These are phyloP conservation scores for Harpalus rufipes DNA, from an alignment of 2,888 invertebrate species.

Conservation along the genomic window DNA sequence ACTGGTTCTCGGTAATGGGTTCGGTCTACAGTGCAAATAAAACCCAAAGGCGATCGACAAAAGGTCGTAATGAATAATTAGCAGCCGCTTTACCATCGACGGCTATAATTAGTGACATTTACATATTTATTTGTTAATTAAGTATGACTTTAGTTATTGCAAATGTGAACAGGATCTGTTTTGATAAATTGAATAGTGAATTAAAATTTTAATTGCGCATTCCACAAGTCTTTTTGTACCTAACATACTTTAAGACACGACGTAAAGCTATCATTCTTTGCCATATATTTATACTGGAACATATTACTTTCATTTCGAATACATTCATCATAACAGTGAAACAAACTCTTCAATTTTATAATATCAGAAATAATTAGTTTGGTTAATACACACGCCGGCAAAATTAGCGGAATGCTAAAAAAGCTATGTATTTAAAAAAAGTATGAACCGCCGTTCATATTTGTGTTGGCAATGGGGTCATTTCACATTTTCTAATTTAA, in stretches of 20 bases:
- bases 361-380: too few relatives aligned
- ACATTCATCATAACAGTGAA: too few relatives aligned
- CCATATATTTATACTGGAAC: neutral
- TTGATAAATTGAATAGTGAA: conserved; percentile 5
- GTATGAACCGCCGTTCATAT: too few relatives aligned
- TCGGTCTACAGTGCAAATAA: conserved; percentile 34
- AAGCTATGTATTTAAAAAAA: too few relatives aligned
- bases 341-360: too few relatives aligned
- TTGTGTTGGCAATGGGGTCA: too few relatives aligned
- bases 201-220: conserved; percentile 1
- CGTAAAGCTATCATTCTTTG: neutral
- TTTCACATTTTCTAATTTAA: too few relatives aligned
- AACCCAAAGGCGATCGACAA: conserved; percentile 46
- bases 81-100: conserved; percentile 19
- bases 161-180: conserved; percentile 37
- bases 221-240: neutral
- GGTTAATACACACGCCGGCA: too few relatives aligned
- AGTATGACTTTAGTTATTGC: conserved; percentile 26
- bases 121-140: conserved; percentile 65
- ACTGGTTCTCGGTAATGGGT: conserved; percentile 49
- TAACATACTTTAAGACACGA: neutral
- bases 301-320: too few relatives aligned
- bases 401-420: too few relatives aligned
- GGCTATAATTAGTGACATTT: conserved; percentile 60
- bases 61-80: conserved; percentile 64